phyloP scores from a whole-genome alignment of 92 coral and sea anemone species.

The Plumapathes pennacea region DNA sequence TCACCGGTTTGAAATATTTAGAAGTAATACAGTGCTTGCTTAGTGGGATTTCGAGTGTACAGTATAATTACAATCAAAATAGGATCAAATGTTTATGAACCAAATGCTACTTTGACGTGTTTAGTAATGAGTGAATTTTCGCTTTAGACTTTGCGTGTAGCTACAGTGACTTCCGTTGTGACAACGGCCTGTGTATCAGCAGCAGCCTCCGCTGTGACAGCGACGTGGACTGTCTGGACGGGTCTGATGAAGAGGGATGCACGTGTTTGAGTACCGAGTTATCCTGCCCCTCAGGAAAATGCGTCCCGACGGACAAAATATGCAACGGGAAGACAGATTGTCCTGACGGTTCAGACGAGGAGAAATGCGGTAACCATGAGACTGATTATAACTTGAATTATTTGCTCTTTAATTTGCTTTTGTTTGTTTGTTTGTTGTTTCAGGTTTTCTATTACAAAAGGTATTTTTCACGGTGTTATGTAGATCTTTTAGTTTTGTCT shows the following conservation, averaged over 20 bases:
- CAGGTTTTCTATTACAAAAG: too few relatives aligned
- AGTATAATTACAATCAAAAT: too few relatives aligned
- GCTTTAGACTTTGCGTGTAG: conserved; percentile 40
- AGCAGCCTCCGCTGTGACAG: conserved; percentile 42
- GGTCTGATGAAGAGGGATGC: conserved; percentile 50
- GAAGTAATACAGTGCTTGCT: too few relatives aligned
- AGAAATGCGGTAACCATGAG: conserved; percentile 38
- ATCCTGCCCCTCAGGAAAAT: conserved; percentile 37
- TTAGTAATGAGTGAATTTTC: too few relatives aligned
- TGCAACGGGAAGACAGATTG: conserved; percentile 51
- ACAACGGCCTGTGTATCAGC: conserved; percentile 48
- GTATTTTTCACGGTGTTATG: too few relatives aligned
- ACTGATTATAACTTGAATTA: background rate
- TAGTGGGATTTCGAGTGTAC: too few relatives aligned
- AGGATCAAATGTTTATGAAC: too few relatives aligned
- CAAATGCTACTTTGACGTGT: too few relatives aligned
- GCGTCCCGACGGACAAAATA: conserved; percentile 38
- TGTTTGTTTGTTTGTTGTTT: too few relatives aligned
- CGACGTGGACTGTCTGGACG: conserved; percentile 48
- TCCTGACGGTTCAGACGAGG: conserved; percentile 55
- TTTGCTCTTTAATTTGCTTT: too few relatives aligned
- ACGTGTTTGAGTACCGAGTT: conserved; percentile 48
- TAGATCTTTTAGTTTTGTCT: too few relatives aligned
- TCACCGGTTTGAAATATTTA: too few relatives aligned
- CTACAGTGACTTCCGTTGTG: conserved; percentile 38